phyloP scores from a whole-genome alignment of 2,797 vertebrate species.

The Cirrhinus molitorella region DNA sequence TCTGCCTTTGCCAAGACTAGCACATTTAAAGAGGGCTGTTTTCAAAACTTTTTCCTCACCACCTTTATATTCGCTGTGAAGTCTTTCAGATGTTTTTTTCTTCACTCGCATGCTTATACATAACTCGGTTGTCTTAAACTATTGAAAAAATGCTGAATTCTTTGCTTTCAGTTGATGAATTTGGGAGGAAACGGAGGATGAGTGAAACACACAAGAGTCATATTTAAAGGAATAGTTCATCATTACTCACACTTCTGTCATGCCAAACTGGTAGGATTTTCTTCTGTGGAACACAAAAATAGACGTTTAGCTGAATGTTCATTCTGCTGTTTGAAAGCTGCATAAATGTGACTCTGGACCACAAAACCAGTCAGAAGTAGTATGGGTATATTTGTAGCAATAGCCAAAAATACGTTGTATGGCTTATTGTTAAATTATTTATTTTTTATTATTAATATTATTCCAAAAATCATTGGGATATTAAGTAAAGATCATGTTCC shows the following conservation, averaged over 20 bases:
- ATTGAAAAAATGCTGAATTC: conserved; percentile 32
- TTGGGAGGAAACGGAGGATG: neutral
- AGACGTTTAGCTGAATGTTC: neutral
- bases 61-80: conserved; percentile 28
- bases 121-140: conserved; percentile 34
- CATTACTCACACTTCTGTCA: neutral
- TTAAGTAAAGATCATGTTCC: too few relatives aligned
- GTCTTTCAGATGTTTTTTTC: conserved; percentile 53
- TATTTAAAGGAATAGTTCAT: conserved; percentile 9
- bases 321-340: neutral
- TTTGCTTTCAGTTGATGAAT: conserved; percentile 31
- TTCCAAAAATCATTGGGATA: too few relatives aligned
- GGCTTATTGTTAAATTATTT: too few relatives aligned
- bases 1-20: conserved; percentile 58
- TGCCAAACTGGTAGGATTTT: neutral
- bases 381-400: too few relatives aligned
- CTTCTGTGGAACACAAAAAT: neutral
- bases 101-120: conserved; percentile 44
- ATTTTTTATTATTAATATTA: too few relatives aligned
- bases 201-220: conserved; percentile 4
- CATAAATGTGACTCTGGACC: too few relatives aligned
- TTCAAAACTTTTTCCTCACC: conserved; percentile 49
- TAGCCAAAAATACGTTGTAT: too few relatives aligned
- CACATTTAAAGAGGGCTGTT: conserved; percentile 49
- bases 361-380: too few relatives aligned